Evolutionary conservation across 1,140 invertebrate genomes (phyloP), one percentile per base, ranked within the genome.

Genomic region (Forficula auricularia): DNA sequence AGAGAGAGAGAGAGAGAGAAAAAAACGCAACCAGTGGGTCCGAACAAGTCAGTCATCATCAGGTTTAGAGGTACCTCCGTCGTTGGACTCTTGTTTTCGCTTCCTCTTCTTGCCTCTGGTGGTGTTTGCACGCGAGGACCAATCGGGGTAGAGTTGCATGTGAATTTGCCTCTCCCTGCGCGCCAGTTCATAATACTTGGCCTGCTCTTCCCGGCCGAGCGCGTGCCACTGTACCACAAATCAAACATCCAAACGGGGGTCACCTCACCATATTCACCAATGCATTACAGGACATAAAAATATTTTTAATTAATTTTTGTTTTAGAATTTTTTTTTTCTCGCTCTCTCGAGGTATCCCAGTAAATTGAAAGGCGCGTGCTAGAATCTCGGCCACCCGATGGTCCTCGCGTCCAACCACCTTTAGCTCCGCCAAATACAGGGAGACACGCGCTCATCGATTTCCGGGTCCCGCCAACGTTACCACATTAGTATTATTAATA

Each of bases 101-200:
- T 92, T 96, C 79, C 94, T 92, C 79, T 98, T 97, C 79, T 96
- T 94, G 73, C 83, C 84, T 70, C 85, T 83, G 72, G 85, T 82
- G 71, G 85, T 83, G 77, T 97, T 96, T 68, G 91, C 79, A 65
- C 94, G 92, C 71, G 81, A 86, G 68, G 86, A 90, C 95, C 95
- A 98, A 72, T 92, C 88, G 60, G 94, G 94, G 76, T 98, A 96
- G 65, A 92, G 78, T 77, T 94, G 86, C 83, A 92, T 88, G 75
- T 96, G 91, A 67, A 94, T 77, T 72, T 97, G 89, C 67, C 92
- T 81, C 70, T 97, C 91, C 67, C 90, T 83, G 62, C 86, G 76
- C 55, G 94, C 94, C 79, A 95, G 79, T 67, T 98, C 94, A 78
- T 97, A 98, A 82, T 98, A 98, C 72, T 96, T 96, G 64, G 88